A percentile compares a stretch with the other conserved stretches of the same genome.
These are phyloP conservation scores for Chaenogobius annularis DNA, from an alignment of 2,113 vertebrate species.

Conservation along the genomic window DNA sequence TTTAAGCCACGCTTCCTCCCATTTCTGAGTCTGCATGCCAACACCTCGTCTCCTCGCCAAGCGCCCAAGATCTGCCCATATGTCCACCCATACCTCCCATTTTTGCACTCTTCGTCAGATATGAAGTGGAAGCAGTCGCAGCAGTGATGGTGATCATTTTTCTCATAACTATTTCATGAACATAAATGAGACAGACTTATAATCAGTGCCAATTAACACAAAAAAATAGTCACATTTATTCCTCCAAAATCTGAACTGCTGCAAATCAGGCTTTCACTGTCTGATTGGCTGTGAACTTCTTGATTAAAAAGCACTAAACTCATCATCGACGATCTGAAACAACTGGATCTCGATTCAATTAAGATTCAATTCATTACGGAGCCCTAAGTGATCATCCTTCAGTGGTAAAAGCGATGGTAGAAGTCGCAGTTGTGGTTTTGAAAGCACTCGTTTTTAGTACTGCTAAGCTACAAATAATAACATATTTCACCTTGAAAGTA, in stretches of 20 bases:
- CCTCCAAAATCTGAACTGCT: neutral
- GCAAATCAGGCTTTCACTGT: neutral
- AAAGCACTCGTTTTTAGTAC: too few relatives aligned
- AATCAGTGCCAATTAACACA: neutral
- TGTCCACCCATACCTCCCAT: conserved; percentile 32
- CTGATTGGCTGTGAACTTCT: neutral
- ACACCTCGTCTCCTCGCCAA: conserved; percentile 38
- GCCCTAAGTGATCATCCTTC: too few relatives aligned
- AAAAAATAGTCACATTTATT: neutral
- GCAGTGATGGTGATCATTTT: neutral
- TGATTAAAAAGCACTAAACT: neutral
- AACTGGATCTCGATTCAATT: neutral
- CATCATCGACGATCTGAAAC: neutral
- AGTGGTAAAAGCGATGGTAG: too few relatives aligned
- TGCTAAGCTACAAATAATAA: too few relatives aligned
- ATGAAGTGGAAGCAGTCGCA: neutral
- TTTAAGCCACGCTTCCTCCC: conserved; percentile 49
- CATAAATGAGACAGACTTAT: neutral
- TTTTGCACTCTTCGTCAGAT: conserved; percentile 7
- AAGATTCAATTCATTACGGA: neutral
- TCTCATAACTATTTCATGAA: neutral
- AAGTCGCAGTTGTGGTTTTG: too few relatives aligned
- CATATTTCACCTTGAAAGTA: too few relatives aligned
- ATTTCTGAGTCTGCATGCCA: conserved; percentile 48
- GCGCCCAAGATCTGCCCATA: conserved; percentile 42